These are phyloP conservation scores for Edolisoma coerulescens DNA, from an alignment of 2,113 vertebrate genomes.

Conservation along the genomic window DNA sequence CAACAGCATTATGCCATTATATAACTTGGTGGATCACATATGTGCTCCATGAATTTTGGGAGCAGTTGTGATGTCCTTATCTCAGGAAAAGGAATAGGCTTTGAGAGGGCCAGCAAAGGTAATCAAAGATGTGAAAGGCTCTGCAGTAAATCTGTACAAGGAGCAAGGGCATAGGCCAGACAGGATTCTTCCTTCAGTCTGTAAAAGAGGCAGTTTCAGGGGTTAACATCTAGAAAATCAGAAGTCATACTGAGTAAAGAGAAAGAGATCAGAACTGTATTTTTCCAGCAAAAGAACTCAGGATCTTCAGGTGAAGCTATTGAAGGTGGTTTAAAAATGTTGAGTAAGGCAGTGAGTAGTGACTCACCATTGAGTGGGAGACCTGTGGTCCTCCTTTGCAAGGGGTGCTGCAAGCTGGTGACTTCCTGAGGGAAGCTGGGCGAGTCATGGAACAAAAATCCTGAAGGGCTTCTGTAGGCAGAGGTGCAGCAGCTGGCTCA, in stretches of 20 bases:
- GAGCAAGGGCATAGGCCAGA: not conserved
- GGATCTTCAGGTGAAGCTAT: not conserved
- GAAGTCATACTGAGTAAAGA: not conserved
- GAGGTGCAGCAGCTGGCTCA: not conserved
- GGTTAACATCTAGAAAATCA: not conserved
- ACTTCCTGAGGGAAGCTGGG: not conserved
- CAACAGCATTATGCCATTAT: not conserved
- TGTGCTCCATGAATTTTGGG: not conserved
- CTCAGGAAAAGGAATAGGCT: not conserved
- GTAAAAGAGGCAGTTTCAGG: not conserved
- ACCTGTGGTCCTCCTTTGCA: not conserved
- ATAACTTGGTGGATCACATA: not conserved
- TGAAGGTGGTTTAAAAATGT: not conserved
- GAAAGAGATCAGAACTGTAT: not conserved
- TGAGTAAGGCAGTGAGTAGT: not conserved
- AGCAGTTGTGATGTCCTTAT: not conserved
- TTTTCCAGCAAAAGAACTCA: not conserved
- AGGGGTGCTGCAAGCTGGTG: not conserved
- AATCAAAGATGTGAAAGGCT: not conserved
- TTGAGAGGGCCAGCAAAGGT: not conserved
- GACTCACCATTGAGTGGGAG: not conserved
- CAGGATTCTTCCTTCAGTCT: not conserved
- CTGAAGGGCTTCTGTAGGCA: not conserved
- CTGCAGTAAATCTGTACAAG: not conserved
- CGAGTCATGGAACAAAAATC: not conserved